Base-by-base conservation (phyloP, 2,888 invertebrate species). In the Sialis lutaria region DNA sequence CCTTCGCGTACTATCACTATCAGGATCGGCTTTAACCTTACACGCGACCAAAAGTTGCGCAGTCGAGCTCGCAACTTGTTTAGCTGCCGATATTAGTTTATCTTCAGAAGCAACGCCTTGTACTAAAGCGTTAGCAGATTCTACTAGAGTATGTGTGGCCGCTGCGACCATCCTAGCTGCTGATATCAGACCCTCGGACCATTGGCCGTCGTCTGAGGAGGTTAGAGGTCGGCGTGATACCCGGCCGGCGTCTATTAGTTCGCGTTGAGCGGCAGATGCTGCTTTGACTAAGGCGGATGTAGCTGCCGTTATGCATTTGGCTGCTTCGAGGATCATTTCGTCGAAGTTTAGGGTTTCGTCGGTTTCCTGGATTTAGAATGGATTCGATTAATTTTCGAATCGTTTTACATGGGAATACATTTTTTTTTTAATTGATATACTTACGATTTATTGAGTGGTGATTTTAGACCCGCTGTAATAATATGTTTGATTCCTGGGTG, bases 401-500 rank as follows among this genome's bases (percentile, higher is more conserved):
- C 22, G 22, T n/a, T n/a, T n/a, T n/a, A n/a, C n/a, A n/a, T n/a
- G n/a, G n/a, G n/a, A n/a, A n/a, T n/a, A n/a, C n/a, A n/a, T n/a
- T n/a, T n/a, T n/a, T n/a, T n/a, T n/a, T n/a, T n/a, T n/a, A n/a
- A n/a, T n/a, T n/a, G n/a, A n/a, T n/a, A n/a, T 22, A 22, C 22
- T 22, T 22, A 22, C 22, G 22, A 22, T 22, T 22, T 22, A 22
- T 22, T 22, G 22, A 22, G 22, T 4, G 22, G 4, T 22, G 22
- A 22, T 22, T 2, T 22, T 22, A 22, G 22, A 22, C 22, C 72
- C 76, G 76, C 88, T 75, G 72, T 87, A 82, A 82, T 85, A 88
- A 96, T 95, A 97, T 93, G 96, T 95, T 90, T 91, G 92, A 92
- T 88, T 92, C 89, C 88, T 82, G 95, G 95, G 91, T 89, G 91